A percentile compares a stretch with the other conserved stretches of the same genome.
Evolutionary conservation across 2,797 vertebrate genomes (phyloP).

Genomic region (Apogon talboti): DNA sequence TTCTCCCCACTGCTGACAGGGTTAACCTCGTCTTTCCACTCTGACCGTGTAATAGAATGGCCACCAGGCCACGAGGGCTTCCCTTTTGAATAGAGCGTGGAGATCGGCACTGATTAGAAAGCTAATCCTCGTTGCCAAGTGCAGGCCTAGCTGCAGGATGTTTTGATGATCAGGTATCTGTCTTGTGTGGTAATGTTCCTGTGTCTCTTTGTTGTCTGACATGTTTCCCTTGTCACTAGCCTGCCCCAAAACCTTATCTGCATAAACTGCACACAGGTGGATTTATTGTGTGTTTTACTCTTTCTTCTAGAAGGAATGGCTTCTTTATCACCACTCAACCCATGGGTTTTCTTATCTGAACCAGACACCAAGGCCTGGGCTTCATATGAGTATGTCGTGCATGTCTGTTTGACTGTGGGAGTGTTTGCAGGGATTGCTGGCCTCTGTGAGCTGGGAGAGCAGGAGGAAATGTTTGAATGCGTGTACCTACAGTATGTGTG

Average conservation of each 20-base stretch:
- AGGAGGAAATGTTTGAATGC: conserved; percentile 26
- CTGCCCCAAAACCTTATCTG: conserved; percentile 38
- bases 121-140: conserved; percentile 65
- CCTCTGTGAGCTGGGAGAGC: neutral
- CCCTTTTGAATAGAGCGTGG: conserved; percentile 54
- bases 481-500: conserved; percentile 6
- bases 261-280: conserved; percentile 43
- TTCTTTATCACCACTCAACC: conserved; percentile 54
- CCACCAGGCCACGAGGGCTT: conserved; percentile 56
- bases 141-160: conserved; percentile 31
- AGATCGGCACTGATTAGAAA: conserved; percentile 67
- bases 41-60: conserved; percentile 63
- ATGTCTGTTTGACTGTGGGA: neutral
- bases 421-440: conserved; percentile 19
- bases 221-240: conserved; percentile 18
- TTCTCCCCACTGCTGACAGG: conserved; percentile 49
- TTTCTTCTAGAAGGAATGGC: conserved; percentile 52
- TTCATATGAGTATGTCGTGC: conserved; percentile 9
- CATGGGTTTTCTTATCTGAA: conserved; percentile 60
- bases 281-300: conserved; percentile 49
- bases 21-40: conserved; percentile 58
- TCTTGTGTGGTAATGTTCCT: conserved; percentile 18
- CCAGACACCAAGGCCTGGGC: conserved; percentile 54
- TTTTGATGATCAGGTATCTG: conserved; percentile 52
- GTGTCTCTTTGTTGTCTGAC: conserved; percentile 12